Conservation (phyloP, 2,888 invertebrate genomes). For the Clunio marinus region DNA sequence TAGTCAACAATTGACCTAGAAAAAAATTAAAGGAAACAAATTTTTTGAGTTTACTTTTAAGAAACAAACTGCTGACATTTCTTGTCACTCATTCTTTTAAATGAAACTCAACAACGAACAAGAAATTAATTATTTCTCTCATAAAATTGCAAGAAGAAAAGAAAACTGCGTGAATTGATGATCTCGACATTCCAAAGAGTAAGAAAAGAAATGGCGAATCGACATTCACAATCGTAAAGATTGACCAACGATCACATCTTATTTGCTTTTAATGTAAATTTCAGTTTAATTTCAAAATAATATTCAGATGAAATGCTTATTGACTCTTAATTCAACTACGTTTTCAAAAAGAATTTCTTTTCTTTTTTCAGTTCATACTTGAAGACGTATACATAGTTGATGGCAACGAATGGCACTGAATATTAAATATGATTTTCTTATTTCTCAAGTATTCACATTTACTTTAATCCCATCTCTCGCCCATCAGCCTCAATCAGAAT, state of each 20-base stretch:
- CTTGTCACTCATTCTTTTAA: no score
- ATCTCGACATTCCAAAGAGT: no score
- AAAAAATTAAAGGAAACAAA: no score
- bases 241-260: background rate
- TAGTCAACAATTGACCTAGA: no score
- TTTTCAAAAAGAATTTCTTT: slow-evolving; percentile 1
- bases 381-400: background rate
- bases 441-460: slow-evolving; percentile 15
- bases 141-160: no score
- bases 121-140: no score
- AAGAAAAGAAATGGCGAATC: no score
- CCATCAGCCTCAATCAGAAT: slow-evolving; percentile 16
- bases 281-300: background rate
- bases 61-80: no score
- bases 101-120: no score
- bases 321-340: slow-evolving; percentile 22
- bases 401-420: background rate
- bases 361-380: background rate
- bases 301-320: slow-evolving; percentile 29
- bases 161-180: no score
- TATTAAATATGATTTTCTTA: background rate
- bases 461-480: slow-evolving; percentile 30
- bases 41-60: no score
- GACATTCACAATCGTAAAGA: background rate
- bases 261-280: no score